Percentiles rank a stretch among this genome's conserved stretches.
These are phyloP conservation scores for Crenichthys baileyi DNA, from an alignment of 2,797 vertebrate species.

Conservation along the genomic window DNA sequence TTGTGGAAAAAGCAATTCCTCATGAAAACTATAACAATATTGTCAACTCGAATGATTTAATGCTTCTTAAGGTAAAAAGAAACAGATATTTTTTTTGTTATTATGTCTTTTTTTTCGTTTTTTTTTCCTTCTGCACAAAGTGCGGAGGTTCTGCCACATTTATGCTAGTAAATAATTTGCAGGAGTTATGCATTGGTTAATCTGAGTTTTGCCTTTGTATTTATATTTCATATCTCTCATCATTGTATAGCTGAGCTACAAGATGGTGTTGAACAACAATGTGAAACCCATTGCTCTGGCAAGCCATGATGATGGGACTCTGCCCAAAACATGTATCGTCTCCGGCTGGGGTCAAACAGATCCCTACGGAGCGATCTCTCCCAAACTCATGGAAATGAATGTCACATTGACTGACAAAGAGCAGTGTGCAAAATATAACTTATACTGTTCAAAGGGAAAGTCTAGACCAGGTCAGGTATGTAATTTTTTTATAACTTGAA, in stretches of 20 bases:
- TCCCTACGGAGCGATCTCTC: fast-evolving
- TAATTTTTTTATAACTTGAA: background rate
- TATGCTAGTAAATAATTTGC: background rate
- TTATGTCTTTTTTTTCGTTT: background rate
- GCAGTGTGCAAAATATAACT: fast-evolving
- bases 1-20: constrained; percentile 1
- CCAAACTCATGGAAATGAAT: constrained; percentile 42
- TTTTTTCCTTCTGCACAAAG: background rate
- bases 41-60: constrained; percentile 39
- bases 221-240: background rate
- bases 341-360: constrained; percentile 51
- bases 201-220: background rate
- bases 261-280: background rate
- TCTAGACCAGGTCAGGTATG: constrained; percentile 1
- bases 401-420: constrained; percentile 26
- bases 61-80: constrained; percentile 71
- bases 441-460: constrained; percentile 38
- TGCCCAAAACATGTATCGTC: constrained; percentile 38
- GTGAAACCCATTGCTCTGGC: constrained; percentile 46
- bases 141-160: background rate
- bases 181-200: background rate
- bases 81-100: background rate
- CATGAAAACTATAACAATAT: background rate
- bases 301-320: fast-evolving
- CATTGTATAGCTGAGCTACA: constrained; percentile 46